These are phyloP conservation scores for Axea sp. DNA, from an alignment of 2,888 invertebrate species.

Conservation along the genomic window DNA sequence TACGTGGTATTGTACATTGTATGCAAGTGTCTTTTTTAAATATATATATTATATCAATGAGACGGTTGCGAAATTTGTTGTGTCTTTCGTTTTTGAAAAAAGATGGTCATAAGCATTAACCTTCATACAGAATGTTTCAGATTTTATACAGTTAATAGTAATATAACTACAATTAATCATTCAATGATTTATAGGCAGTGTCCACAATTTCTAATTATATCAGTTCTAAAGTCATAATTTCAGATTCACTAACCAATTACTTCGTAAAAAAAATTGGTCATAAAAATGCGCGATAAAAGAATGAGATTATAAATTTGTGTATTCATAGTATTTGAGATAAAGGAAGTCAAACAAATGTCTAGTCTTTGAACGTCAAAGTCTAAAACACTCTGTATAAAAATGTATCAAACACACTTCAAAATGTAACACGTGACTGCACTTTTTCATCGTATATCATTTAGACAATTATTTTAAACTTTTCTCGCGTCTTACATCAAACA, in stretches of 20 bases:
- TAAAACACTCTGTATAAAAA: constrained; percentile 75
- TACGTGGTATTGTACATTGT: constrained; percentile 73
- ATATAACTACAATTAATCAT: neutral
- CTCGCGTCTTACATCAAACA: constrained; percentile 69
- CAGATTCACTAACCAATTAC: neutral
- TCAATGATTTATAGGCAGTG: constrained; percentile 22
- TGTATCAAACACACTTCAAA: constrained; percentile 71
- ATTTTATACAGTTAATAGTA: constrained; percentile 8
- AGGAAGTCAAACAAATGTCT: too few species aligned
- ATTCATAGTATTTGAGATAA: too few species aligned
- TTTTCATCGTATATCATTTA: constrained; percentile 70
- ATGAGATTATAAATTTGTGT: too few species aligned
- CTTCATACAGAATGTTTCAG: constrained; percentile 71
- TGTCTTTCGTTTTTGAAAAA: constrained; percentile 4
- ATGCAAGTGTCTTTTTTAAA: constrained; percentile 68
- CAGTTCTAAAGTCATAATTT: neutral
- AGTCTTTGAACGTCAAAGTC: too few species aligned
- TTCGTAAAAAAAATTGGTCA: too few species aligned
- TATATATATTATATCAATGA: constrained; percentile 65
- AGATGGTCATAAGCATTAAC: constrained; percentile 63
- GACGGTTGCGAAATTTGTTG: constrained; percentile 67
- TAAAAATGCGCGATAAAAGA: too few species aligned
- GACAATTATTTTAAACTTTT: constrained; percentile 57
- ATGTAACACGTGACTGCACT: constrained; percentile 68
- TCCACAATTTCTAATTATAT: neutral